phyloP scores from a whole-genome alignment of 2,797 vertebrate genomes.

The Acomys russatus region DNA sequence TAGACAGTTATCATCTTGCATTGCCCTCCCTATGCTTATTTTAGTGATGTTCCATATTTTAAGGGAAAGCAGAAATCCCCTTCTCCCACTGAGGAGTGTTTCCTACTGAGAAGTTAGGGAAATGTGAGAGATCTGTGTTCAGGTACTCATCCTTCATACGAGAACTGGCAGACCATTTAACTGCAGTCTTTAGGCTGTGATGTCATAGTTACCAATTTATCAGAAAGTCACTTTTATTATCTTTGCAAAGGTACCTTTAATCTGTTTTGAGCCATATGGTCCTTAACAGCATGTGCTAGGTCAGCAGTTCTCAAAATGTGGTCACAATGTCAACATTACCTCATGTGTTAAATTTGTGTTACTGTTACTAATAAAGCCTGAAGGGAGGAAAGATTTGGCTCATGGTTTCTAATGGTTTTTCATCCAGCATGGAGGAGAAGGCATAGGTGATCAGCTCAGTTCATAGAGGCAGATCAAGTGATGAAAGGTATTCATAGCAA shows the following conservation, averaged over 20 bases:
- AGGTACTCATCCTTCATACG: background rate
- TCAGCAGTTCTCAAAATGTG: background rate
- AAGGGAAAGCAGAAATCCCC: background rate
- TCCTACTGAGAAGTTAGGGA: background rate
- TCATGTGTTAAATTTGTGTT: background rate
- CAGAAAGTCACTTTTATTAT: background rate
- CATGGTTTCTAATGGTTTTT: background rate
- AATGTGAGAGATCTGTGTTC: background rate
- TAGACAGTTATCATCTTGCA: background rate
- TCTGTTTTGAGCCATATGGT: background rate
- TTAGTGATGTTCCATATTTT: background rate
- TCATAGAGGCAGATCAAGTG: background rate
- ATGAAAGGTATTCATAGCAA: background rate
- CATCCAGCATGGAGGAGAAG: background rate
- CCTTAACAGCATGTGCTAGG: background rate
- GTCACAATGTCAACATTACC: background rate
- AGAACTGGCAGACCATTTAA: background rate
- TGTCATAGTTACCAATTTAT: background rate
- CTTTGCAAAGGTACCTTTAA: background rate
- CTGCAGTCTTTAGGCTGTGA: background rate
- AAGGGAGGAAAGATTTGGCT: background rate
- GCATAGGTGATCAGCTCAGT: background rate
- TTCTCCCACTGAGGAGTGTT: background rate
- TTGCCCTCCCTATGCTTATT: background rate
- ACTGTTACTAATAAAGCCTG: background rate